Percentiles rank a stretch among this genome's conserved stretches.
Evolutionary conservation across 2,888 invertebrate genomes (phyloP).

Genomic region (Acholoe squamosa): DNA sequence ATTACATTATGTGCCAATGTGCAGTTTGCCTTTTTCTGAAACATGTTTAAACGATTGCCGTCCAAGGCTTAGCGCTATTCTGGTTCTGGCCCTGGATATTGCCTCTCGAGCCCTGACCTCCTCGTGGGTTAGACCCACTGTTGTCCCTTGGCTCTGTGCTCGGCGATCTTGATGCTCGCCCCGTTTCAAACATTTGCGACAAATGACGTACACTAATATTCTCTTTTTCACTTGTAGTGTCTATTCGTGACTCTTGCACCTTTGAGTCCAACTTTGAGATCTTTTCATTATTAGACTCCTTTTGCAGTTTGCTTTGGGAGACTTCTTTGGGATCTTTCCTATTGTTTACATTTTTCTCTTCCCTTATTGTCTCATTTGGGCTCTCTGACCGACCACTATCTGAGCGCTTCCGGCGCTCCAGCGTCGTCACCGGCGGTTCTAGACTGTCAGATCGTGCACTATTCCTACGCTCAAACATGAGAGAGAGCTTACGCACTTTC

Average conservation of each 20-base stretch:
- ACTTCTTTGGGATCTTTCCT: not conserved
- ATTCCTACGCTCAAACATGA: conserved; percentile 60
- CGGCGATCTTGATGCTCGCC: conserved; percentile 38
- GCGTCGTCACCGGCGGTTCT: not conserved
- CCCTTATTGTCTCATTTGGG: conserved; percentile 1
- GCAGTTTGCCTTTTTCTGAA: not conserved
- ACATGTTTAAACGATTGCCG: conserved; percentile 46
- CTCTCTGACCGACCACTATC: conserved; percentile 32
- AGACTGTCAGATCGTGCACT: conserved; percentile 45
- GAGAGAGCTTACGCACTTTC: conserved; percentile 56
- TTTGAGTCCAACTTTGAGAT: conserved; percentile 51
- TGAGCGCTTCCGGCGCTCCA: conserved; percentile 18
- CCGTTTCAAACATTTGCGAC: conserved; percentile 60
- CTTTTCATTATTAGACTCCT: conserved; percentile 50
- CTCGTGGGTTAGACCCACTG: not conserved
- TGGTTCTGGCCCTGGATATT: not conserved
- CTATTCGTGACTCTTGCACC: not conserved
- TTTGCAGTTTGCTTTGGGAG: conserved; percentile 50
- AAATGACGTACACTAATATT: conserved; percentile 58
- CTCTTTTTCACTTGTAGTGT: conserved; percentile 36
- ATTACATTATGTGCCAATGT: not conserved
- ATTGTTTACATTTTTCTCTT: conserved; percentile 53
- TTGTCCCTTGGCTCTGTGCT: conserved; percentile 21
- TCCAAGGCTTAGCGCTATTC: conserved; percentile 27
- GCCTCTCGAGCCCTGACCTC: not conserved